phyloP scores from a whole-genome alignment of 2,888 invertebrate genomes.

The Cremastobaeus sp. region DNA sequence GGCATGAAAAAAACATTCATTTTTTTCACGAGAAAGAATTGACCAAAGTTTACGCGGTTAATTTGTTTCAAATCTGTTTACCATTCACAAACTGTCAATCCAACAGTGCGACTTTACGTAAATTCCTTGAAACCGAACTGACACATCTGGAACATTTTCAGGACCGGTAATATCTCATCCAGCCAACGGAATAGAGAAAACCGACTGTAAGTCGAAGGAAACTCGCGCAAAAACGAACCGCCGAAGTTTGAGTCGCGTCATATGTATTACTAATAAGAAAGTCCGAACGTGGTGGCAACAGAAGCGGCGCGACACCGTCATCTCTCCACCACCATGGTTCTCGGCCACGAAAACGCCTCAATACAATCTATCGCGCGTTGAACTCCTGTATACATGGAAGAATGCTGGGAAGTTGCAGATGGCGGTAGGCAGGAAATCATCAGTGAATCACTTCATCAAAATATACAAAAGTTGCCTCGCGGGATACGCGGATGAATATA shows the following conservation, averaged over 20 bases:
- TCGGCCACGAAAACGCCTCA: slow-evolving; percentile 58
- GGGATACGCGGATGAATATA: slow-evolving; percentile 8
- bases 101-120: too few species aligned
- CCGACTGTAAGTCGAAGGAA: slow-evolving; percentile 21
- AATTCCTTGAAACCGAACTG: too few species aligned
- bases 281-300: slow-evolving; percentile 49
- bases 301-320: slow-evolving; percentile 67
- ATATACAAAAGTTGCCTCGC: slow-evolving; percentile 44
- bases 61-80: too few species aligned
- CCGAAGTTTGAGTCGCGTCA: slow-evolving; percentile 53
- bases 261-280: slow-evolving; percentile 57
- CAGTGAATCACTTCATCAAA: slow-evolving; percentile 59
- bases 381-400: slow-evolving; percentile 58
- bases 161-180: too few species aligned
- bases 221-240: slow-evolving; percentile 34
- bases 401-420: slow-evolving; percentile 57
- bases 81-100: too few species aligned
- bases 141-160: too few species aligned
- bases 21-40: too few species aligned
- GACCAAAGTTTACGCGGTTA: too few species aligned
- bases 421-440: slow-evolving; percentile 55
- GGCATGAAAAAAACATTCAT: too few species aligned
- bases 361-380: slow-evolving; percentile 60
- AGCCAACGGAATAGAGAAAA: too few species aligned
- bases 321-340: slow-evolving; percentile 65